Evolutionary conservation across 2,113 vertebrate species (phyloP).

Genomic region (Hiodon tergisus): DNA sequence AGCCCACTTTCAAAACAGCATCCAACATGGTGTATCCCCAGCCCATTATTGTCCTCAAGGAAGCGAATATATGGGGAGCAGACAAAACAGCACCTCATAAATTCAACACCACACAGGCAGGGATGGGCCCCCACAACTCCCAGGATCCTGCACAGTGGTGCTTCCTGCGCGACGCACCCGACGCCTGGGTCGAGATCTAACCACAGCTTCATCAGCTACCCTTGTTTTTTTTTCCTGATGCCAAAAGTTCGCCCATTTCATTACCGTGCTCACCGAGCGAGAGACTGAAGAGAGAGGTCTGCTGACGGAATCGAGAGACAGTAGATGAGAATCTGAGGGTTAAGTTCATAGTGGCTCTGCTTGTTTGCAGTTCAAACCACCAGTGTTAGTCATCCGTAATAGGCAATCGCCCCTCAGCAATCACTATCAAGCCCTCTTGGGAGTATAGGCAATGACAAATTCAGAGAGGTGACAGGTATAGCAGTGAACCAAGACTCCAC

Average conservation of each 20-base stretch:
- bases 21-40: conserved; percentile 10
- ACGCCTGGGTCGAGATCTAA: not conserved
- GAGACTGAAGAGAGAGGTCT: conserved; percentile 20
- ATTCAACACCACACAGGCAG: conserved; percentile 24
- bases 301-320: conserved; percentile 30
- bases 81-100: conserved; percentile 60
- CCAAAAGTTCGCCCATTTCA: not conserved
- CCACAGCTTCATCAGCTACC: not conserved
- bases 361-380: conserved; percentile 40
- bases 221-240: not conserved
- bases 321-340: conserved; percentile 37
- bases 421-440: conserved; percentile 32
- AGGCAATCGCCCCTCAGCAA: conserved; percentile 40
- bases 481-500: not conserved
- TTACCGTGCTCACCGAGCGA: conserved; percentile 4
- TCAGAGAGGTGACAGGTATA: not conserved
- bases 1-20: conserved; percentile 38
- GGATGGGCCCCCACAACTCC: no score
- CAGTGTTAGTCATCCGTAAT: conserved; percentile 49
- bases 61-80: conserved; percentile 12
- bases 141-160: no score
- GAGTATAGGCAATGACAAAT: conserved; percentile 1
- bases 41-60: no score
- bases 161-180: no score
- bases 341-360: conserved; percentile 29